Base-by-base conservation (phyloP, 2,888 invertebrate genomes). In the Cacoxenus indagator region DNA sequence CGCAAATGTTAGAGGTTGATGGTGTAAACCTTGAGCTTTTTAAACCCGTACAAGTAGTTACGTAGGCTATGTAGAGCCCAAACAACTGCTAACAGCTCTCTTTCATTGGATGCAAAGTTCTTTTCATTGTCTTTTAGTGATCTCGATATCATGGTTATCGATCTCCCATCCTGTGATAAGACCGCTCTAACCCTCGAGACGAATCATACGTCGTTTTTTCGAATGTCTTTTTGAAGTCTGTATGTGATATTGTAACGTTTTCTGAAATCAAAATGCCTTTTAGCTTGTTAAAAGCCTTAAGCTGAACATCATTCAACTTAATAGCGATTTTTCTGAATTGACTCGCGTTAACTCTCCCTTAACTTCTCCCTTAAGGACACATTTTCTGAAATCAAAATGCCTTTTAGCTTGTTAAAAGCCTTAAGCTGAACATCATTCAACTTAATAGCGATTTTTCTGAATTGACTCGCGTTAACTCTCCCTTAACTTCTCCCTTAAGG, bases 11-110 rank as follows among this genome's bases (percentile, higher is more conserved):
- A 61, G n/a, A 64, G 48, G 17, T 6, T 64, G 43, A n/a, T n/a
- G n/a, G n/a, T n/a, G n/a, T n/a, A n/a, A n/a, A n/a, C n/a, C n/a
- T 64, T 62, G 1, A 69, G 70, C 29, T 72, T 76, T 22, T 80
- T 82, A 1, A 76, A 78, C 17, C 85, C 85, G 46, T 84, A 86
- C 4, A 87, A 24, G 46, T 85, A 86, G 3, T 83, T 84, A 31
- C 51, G 51, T 9, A 51, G 51, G n/a, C 19, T 51, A 5, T 51
- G 6, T 51, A 51, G n/a, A 9, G 51, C 37, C 37, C 37, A 37
- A 8, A 19, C 19, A 11, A n/a, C n/a, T n/a, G n/a, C n/a, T n/a
- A n/a, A n/a, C n/a, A n/a, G n/a, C n/a, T n/a, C n/a, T n/a, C n/a
- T n/a, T n/a, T n/a, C n/a, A n/a, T n/a, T n/a, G n/a, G n/a, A n/a